These are phyloP conservation scores for Galerucella pusilla DNA, from an alignment of 2,888 invertebrate species.

Conservation along the genomic window DNA sequence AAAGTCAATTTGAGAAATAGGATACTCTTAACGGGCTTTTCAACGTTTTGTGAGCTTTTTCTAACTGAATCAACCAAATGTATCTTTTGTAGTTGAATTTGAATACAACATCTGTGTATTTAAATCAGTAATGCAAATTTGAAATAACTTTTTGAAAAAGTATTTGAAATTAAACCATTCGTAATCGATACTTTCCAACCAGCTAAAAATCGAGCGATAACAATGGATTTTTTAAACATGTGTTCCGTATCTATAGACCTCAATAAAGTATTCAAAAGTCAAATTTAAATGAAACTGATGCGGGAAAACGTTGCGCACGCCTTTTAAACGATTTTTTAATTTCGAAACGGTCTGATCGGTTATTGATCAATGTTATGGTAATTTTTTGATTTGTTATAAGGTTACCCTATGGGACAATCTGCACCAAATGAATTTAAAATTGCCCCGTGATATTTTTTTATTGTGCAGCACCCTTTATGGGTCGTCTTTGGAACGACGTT, in stretches of 20 bases:
- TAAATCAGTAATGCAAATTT: conserved; percentile 34
- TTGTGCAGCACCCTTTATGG: conserved; percentile 50
- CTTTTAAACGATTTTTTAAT: conserved; percentile 58
- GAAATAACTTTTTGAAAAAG: conserved; percentile 30
- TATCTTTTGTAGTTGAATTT: conserved; percentile 19
- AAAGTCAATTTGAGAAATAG: conserved; percentile 12
- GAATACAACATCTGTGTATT: conserved; percentile 31
- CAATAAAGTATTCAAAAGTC: conserved; percentile 59
- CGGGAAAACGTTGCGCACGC: conserved; percentile 57
- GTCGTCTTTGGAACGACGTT: conserved; percentile 56
- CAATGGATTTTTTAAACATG: conserved; percentile 48
- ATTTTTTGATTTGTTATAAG: conserved; percentile 62
- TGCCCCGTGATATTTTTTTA: conserved; percentile 57
- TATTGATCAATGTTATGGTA: conserved; percentile 63
- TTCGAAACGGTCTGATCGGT: conserved; percentile 59
- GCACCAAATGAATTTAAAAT: conserved; percentile 64
- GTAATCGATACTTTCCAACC: conserved; percentile 52
- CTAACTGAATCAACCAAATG: conserved; percentile 9
- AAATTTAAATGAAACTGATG: conserved; percentile 59
- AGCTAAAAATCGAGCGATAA: conserved; percentile 34
- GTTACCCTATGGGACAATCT: conserved; percentile 59
- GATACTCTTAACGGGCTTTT: conserved; percentile 18
- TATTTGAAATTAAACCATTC: conserved; percentile 31
- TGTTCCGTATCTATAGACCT: conserved; percentile 57
- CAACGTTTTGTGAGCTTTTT: neutral